Evolutionary conservation across 2,113 vertebrate species (phyloP).

Genomic region (Pimephales promelas): DNA sequence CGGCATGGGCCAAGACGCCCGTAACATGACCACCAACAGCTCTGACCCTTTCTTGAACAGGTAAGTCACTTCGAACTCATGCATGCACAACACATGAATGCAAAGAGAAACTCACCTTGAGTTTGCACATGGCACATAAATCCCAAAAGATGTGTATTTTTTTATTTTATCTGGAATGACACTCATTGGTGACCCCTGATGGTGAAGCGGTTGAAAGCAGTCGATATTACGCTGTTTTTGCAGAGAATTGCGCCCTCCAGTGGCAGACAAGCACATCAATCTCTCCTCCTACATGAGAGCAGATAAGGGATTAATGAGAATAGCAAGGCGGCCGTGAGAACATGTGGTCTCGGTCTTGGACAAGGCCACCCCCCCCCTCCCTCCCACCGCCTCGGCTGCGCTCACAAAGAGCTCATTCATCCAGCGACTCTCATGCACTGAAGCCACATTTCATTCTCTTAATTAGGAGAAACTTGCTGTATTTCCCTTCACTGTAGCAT

Average conservation of each 20-base stretch:
- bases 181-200: neutral
- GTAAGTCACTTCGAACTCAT: slow-evolving; percentile 63
- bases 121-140: neutral
- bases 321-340: slow-evolving; percentile 71
- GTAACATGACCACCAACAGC: slow-evolving; percentile 98
- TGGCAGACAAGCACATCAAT: neutral
- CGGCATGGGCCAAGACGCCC: slow-evolving; percentile 91
- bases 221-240: neutral
- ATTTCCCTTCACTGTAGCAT: slow-evolving; percentile 61
- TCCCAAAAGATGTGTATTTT: neutral
- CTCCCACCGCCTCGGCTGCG: slow-evolving; percentile 59
- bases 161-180: neutral
- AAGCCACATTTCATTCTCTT: slow-evolving; percentile 78
- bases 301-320: slow-evolving; percentile 62
- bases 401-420: slow-evolving; percentile 81
- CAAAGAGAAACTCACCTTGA: neutral
- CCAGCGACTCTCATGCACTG: slow-evolving; percentile 71
- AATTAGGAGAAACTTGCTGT: slow-evolving; percentile 75
- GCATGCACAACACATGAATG: neutral
- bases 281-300: neutral
- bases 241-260: slow-evolving; percentile 26
- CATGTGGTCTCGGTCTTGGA: slow-evolving; percentile 75
- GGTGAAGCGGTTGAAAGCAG: neutral
- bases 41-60: slow-evolving; percentile 99
- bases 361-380: slow-evolving; percentile 67